Evolutionary conservation across 2,113 vertebrate genomes (phyloP).

Genomic region (Dipodomys stephensi): DNA sequence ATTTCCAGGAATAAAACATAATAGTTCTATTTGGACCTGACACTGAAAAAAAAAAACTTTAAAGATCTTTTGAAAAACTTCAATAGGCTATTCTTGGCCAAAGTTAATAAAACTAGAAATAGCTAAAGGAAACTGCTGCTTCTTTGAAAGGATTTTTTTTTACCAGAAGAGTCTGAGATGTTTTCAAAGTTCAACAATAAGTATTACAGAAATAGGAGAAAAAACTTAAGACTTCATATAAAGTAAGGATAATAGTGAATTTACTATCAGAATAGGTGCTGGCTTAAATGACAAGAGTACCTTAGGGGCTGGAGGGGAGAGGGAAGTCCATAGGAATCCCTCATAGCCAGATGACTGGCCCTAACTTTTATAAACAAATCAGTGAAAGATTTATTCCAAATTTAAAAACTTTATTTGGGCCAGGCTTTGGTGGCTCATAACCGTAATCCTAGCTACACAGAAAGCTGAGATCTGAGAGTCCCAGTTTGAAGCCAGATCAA

Average conservation of each 20-base stretch:
- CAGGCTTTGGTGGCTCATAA: too few relatives aligned
- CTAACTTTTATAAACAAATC: neutral
- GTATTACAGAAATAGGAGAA: neutral
- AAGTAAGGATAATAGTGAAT: neutral
- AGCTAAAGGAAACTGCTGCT: neutral
- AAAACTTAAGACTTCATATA: neutral
- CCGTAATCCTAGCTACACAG: too few relatives aligned
- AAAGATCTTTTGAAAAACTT: constrained; percentile 4
- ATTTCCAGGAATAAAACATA: constrained; percentile 47
- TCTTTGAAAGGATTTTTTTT: neutral
- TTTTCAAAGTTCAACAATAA: neutral
- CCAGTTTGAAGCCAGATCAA: too few relatives aligned
- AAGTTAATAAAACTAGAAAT: neutral
- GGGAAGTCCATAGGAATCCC: neutral
- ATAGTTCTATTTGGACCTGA: neutral
- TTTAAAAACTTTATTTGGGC: neutral
- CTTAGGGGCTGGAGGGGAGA: too few relatives aligned
- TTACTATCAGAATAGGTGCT: neutral
- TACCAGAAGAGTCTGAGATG: neutral
- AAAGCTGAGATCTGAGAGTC: too few relatives aligned
- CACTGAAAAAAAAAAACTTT: neutral
- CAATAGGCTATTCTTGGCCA: neutral
- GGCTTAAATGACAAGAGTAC: too few relatives aligned
- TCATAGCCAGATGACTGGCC: neutral
- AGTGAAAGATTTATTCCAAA: constrained; percentile 9